A percentile compares a stretch with the other conserved stretches of the same genome.
Conservation (phyloP, 2,888 invertebrate genomes). For the Stramonita haemastoma region DNA sequence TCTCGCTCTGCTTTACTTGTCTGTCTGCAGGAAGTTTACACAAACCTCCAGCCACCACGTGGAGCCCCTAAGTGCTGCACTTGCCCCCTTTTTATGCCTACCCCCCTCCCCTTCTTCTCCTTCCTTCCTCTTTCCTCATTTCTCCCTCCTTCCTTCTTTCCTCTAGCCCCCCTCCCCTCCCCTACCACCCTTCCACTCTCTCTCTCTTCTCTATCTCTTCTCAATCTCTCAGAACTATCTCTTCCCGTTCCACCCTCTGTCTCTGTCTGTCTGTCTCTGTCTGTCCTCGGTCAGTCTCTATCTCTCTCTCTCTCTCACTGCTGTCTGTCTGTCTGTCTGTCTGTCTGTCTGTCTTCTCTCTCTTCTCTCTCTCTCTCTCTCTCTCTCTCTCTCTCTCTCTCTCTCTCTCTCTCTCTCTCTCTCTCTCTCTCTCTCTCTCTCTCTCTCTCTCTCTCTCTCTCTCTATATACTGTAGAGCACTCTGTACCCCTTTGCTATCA, state of each 20-base stretch:
- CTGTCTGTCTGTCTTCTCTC: neutral
- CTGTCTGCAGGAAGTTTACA: constrained; percentile 34
- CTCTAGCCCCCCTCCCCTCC: neutral
- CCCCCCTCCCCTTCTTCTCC: neutral
- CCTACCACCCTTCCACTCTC: neutral
- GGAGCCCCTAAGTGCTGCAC: constrained; percentile 27
- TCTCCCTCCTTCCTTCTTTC: neutral
- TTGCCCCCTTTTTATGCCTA: neutral
- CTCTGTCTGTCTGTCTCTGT: neutral
- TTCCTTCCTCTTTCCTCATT: neutral
- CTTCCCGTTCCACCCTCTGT: neutral
- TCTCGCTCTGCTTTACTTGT: neutral
- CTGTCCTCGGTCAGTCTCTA: neutral
- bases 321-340: neutral
- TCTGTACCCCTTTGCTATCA: too few relatives aligned
- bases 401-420: neutral
- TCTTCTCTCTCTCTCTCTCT: neutral
- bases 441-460: neutral
- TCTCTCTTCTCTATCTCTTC: neutral
- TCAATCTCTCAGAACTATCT: neutral
- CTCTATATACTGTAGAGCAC: neutral
- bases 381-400: neutral
- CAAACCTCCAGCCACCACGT: constrained; percentile 32
- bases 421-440: neutral
- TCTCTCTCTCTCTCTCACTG: neutral